Conservation (phyloP, 92 coral and sea anemone genomes). For the Isaurus tuberculatus region DNA sequence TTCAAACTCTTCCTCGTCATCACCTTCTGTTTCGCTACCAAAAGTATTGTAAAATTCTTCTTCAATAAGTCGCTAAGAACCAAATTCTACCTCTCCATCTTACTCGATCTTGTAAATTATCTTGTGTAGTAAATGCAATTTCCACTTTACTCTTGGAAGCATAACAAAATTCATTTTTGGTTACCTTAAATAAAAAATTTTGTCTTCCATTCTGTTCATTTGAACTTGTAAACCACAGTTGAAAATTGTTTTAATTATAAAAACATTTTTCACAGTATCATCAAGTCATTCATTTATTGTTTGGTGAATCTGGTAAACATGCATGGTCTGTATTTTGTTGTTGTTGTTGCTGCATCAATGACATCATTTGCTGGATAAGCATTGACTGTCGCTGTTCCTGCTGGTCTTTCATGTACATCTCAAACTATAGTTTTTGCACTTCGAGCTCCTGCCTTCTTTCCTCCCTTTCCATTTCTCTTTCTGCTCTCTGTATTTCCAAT, state of each 20-base stretch:
- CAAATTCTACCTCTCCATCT: neutral
- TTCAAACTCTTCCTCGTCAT: neutral
- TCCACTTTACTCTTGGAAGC: too few species aligned
- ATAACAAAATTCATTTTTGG: too few species aligned
- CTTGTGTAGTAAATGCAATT: too few species aligned
- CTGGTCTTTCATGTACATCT: conserved; percentile 31
- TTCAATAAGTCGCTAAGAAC: neutral
- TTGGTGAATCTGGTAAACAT: conserved; percentile 6
- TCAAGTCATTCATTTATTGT: neutral
- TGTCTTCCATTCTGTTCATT: too few species aligned
- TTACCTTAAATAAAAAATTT: too few species aligned
- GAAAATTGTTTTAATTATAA: conserved; percentile 12
- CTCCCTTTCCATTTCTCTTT: conserved; percentile 26
- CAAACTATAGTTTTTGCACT: conserved; percentile 22
- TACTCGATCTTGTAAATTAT: too few species aligned
- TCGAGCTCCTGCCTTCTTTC: conserved; percentile 8
- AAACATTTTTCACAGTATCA: neutral
- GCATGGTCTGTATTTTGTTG: conserved; percentile 32
- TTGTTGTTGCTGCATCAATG: conserved; percentile 35
- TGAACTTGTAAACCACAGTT: too few species aligned
- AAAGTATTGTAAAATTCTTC: neutral
- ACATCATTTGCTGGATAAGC: conserved; percentile 40
- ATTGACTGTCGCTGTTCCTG: conserved; percentile 34
- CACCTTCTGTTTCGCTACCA: neutral
- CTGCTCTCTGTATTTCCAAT: conserved; percentile 26